These are phyloP conservation scores for Megaustenia siamemsis DNA, from an alignment of 2,888 invertebrate species.

Conservation along the genomic window DNA sequence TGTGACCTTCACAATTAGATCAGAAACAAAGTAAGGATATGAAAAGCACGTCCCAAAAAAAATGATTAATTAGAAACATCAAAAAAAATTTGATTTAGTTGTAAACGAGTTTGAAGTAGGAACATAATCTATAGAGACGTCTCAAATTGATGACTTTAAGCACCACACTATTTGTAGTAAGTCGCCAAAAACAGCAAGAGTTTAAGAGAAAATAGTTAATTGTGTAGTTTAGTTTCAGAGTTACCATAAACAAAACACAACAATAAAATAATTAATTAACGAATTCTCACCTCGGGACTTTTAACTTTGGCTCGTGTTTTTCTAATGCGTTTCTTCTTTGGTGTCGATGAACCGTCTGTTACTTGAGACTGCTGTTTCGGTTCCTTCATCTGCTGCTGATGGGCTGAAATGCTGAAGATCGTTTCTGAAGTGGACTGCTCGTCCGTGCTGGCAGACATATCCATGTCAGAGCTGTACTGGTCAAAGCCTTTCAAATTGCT, in stretches of 20 bases:
- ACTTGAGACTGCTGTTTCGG: not conserved
- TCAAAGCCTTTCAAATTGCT: slow-evolving; percentile 34
- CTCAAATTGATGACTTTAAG: too few relatives aligned
- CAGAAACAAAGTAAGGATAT: too few relatives aligned
- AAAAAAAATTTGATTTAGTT: too few relatives aligned
- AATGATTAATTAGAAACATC: too few relatives aligned
- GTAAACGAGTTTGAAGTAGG: too few relatives aligned
- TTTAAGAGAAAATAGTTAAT: too few relatives aligned
- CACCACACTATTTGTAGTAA: not conserved
- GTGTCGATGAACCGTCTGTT: slow-evolving; percentile 2
- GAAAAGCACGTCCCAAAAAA: too few relatives aligned
- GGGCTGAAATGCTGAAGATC: not conserved
- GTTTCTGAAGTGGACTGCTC: slow-evolving; percentile 36
- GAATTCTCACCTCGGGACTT: slow-evolving; percentile 47
- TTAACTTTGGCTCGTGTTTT: slow-evolving; percentile 49
- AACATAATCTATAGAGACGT: too few relatives aligned
- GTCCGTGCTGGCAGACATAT: slow-evolving; percentile 44
- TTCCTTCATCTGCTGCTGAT: slow-evolving; percentile 9
- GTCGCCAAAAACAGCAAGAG: not conserved
- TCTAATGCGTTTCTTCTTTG: slow-evolving; percentile 48
- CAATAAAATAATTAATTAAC: not conserved
- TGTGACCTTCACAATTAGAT: too few relatives aligned
- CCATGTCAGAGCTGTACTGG: slow-evolving; percentile 46
- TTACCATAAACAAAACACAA: too few relatives aligned
- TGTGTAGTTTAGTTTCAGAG: too few relatives aligned